Evolutionary conservation across 2,888 invertebrate species (phyloP).

Genomic region (Andrena marginata): DNA sequence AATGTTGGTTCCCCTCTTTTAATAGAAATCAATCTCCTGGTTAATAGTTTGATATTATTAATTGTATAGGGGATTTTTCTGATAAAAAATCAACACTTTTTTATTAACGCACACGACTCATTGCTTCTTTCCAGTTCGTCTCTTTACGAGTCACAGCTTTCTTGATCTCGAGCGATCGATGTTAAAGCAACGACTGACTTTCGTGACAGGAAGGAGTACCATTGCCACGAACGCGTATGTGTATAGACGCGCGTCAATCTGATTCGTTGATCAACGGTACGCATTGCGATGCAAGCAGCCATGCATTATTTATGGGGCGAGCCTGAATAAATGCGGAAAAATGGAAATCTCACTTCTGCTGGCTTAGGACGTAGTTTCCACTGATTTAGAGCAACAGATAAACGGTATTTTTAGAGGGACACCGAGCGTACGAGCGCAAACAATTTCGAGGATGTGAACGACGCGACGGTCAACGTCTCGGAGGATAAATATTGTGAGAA

Average conservation of each 20-base stretch:
- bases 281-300: constrained; percentile 16
- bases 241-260: constrained; percentile 21
- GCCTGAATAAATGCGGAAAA: constrained; percentile 43
- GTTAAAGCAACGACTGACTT: constrained; percentile 13
- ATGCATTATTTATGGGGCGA: constrained; percentile 50
- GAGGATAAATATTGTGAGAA: neutral
- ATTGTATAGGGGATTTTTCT: too few relatives aligned
- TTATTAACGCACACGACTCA: neutral
- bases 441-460: neutral
- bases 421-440: constrained; percentile 7
- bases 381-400: constrained; percentile 56
- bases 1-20: too few relatives aligned
- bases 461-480: neutral
- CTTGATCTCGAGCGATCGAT: constrained; percentile 36
- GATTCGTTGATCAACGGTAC: constrained; percentile 40
- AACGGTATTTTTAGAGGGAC: constrained; percentile 26
- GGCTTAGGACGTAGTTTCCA: neutral
- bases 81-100: neutral
- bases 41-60: too few relatives aligned
- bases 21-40: too few relatives aligned
- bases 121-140: neutral
- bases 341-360: constrained; percentile 42
- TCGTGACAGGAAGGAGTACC: neutral
- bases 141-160: constrained; percentile 7
- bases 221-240: constrained; percentile 1